Percentiles rank a stretch among this genome's conserved stretches.
phyloP scores from a whole-genome alignment of 2,888 invertebrate genomes.

The Melangyna quadrimaculata region DNA sequence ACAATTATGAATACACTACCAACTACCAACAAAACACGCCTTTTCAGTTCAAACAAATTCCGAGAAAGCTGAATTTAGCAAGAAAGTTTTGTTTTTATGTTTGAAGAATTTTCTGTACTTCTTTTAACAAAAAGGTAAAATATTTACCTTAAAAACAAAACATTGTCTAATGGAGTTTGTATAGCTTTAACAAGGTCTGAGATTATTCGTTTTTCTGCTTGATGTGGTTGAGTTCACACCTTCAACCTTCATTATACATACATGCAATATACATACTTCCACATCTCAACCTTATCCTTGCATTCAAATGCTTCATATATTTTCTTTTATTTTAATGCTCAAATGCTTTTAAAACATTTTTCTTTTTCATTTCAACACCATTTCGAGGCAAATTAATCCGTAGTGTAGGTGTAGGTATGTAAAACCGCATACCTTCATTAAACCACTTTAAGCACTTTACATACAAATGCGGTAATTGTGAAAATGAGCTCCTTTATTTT shows the following conservation, averaged over 20 bases:
- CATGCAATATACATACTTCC: not conserved
- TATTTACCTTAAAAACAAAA: not conserved
- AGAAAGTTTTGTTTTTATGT: too few species aligned
- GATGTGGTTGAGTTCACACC: not conserved
- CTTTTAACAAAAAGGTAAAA: not conserved
- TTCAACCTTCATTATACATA: not conserved
- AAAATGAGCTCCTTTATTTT: not conserved
- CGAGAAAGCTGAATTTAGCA: too few species aligned
- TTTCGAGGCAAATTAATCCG: slow-evolving; percentile 17
- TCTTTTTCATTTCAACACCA: not conserved
- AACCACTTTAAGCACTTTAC: not conserved
- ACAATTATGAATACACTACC: too few species aligned
- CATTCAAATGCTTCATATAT: not conserved
- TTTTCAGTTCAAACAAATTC: too few species aligned
- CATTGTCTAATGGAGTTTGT: not conserved
- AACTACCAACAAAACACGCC: too few species aligned
- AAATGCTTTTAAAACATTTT: not conserved
- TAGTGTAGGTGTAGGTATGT: not conserved
- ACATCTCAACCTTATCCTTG: not conserved
- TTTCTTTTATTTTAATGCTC: not conserved
- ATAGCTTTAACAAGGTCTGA: not conserved
- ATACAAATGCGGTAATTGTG: slow-evolving; percentile 1
- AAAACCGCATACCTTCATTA: slow-evolving; percentile 16
- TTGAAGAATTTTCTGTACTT: too few species aligned
- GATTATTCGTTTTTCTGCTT: not conserved